These are phyloP conservation scores for Tachysurus vachellii DNA, from an alignment of 2,113 vertebrate genomes.

Conservation along the genomic window DNA sequence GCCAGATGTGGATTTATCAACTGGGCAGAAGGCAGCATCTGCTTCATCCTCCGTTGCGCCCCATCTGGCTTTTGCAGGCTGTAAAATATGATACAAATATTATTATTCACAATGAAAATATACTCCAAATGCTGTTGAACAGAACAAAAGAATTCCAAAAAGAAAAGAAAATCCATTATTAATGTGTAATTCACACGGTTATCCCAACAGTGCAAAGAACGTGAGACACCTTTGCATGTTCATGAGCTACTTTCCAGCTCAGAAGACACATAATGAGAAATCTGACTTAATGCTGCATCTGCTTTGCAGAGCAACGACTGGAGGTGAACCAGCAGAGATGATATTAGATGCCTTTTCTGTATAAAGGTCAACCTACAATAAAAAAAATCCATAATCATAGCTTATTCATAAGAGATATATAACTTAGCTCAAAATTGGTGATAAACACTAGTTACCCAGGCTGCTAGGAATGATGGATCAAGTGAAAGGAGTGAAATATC, in stretches of 20 bases:
- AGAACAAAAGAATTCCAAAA: background rate
- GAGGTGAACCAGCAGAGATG: background rate
- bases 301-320: background rate
- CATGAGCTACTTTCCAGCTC: background rate
- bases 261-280: conserved; percentile 2
- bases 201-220: background rate
- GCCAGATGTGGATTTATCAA: background rate
- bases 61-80: background rate
- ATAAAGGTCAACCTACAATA: background rate
- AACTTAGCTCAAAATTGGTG: background rate
- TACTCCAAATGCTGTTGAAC: background rate
- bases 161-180: background rate
- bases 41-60: background rate
- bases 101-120: background rate
- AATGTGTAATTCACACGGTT: background rate
- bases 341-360: background rate
- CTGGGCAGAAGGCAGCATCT: background rate
- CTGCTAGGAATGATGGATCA: background rate
- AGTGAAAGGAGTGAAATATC: background rate
- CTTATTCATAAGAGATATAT: background rate
- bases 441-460: background rate
- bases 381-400: background rate
- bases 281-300: conserved; percentile 3
- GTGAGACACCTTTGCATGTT: background rate
- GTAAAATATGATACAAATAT: background rate